Evolutionary conservation across 2,113 vertebrate species (phyloP).

Genomic region (Cyanistes caeruleus): DNA sequence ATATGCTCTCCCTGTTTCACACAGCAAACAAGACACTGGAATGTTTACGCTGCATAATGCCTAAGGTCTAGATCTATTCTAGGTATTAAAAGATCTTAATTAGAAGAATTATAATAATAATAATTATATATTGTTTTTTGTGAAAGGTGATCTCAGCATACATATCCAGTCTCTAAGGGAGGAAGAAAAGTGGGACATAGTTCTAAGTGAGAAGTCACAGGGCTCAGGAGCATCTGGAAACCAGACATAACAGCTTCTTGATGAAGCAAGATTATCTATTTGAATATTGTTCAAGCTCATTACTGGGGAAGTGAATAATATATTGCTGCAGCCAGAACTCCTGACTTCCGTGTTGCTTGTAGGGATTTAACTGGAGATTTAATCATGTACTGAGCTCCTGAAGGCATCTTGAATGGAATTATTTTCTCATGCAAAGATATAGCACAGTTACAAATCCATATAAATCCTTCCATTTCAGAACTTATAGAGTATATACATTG

Average conservation of each 20-base stretch:
- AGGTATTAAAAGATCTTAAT: not conserved
- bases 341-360: not conserved
- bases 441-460: not conserved
- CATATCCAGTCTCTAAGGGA: not conserved
- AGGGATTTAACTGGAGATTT: not conserved
- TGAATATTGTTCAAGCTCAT: not conserved
- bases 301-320: not conserved
- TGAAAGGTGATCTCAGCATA: not conserved
- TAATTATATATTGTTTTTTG: too few species aligned
- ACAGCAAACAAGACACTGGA: not conserved
- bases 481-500: not conserved
- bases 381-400: not conserved
- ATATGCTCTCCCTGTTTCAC: not conserved
- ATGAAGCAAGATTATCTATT: not conserved
- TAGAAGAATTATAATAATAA: not conserved
- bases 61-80: not conserved
- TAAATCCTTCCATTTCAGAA: not conserved
- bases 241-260: not conserved
- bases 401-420: not conserved
- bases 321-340: not conserved
- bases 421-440: not conserved
- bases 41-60: not conserved
- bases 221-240: not conserved
- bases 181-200: not conserved
- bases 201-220: not conserved